Base-by-base conservation (phyloP, 92 coral and sea anemone species). In the Palythoa grandis region DNA sequence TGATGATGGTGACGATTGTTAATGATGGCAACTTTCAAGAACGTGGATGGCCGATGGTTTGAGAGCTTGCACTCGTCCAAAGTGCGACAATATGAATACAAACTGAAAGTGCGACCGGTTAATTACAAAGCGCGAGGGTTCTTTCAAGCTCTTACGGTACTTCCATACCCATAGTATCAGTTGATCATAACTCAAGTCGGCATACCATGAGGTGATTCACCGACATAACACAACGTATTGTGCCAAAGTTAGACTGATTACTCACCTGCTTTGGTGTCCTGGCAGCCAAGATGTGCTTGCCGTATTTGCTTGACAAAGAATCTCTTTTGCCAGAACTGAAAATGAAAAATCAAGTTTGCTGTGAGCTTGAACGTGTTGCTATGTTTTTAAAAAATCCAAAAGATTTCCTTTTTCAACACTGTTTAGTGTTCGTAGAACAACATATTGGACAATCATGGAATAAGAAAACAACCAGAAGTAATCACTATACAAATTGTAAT, bases 281-380 rank as follows among this genome's bases (percentile, higher is more conserved):
- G 39, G 95, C 98, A 11, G 93, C 95, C 76, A 96, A 65, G 82
- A 96, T 91, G 91, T 83, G 92, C 68, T 88, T 91, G 15, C 94
- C 94, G 73, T 93, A 88, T 57, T 87, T 88, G 48, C 87, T 82
- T 61, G 89, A 85, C 38, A 91, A 79, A 20, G 97, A 89, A 74
- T 84, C 89, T 35, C 88, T 86, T 78, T 94, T 94, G 40, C 90
- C 87, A n/a, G 95, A 91, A 77, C 98, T 94, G 76, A 11, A 86
- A 85, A 63, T 29, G 20, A 50, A 54, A 54, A 11, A 24, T 1
- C 7, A 13, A 24, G 17, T 9, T 73, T 7, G 12, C 10, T 22
- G 39, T 58, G 29, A 58, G 65, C n/a, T 58, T 7, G 47, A 7
- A 40, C 47, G 3, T 40, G 3, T 40, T 40, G 47, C 47, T 40